phyloP scores from a whole-genome alignment of 2,888 invertebrate species.

The Creontiades dilutus region DNA sequence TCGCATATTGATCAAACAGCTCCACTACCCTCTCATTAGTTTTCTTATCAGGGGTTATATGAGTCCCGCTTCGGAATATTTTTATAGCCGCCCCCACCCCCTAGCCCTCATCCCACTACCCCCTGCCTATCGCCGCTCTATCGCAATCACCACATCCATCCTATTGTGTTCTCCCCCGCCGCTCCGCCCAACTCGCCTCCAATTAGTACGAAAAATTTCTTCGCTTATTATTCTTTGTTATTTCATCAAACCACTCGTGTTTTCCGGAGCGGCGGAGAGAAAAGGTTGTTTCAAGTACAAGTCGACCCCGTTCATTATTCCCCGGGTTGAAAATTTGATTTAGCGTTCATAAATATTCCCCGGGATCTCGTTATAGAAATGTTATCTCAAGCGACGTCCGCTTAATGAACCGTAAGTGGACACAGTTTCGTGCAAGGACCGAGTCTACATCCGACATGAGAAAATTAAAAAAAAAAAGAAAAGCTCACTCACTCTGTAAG shows the following conservation, averaged over 20 bases:
- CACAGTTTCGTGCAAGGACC: neutral
- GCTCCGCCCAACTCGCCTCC: neutral
- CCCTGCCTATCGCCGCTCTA: neutral
- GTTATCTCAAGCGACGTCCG: slow-evolving; percentile 12
- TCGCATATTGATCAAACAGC: slow-evolving; percentile 59
- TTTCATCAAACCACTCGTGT: slow-evolving; percentile 36
- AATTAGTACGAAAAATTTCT: slow-evolving; percentile 27
- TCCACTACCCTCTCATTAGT: slow-evolving; percentile 51
- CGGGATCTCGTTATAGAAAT: slow-evolving; percentile 12
- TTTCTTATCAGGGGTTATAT: slow-evolving; percentile 54
- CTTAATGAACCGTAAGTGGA: slow-evolving; percentile 23
- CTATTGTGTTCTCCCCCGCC: neutral
- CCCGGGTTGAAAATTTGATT: slow-evolving; percentile 14
- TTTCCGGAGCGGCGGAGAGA: neutral
- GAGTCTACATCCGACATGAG: neutral
- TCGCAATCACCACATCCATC: slow-evolving; percentile 32
- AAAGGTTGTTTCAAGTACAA: slow-evolving; percentile 13
- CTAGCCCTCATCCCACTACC: neutral
- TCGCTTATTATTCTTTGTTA: slow-evolving; percentile 35
- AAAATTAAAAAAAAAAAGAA: neutral
- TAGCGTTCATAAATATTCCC: slow-evolving; percentile 35
- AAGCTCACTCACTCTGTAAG: no score
- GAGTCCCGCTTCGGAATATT: slow-evolving; percentile 41
- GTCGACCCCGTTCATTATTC: slow-evolving; percentile 37
- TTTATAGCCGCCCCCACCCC: neutral